Conservation (phyloP, 1,140 invertebrate species). For the Tetramorium simillimum region DNA sequence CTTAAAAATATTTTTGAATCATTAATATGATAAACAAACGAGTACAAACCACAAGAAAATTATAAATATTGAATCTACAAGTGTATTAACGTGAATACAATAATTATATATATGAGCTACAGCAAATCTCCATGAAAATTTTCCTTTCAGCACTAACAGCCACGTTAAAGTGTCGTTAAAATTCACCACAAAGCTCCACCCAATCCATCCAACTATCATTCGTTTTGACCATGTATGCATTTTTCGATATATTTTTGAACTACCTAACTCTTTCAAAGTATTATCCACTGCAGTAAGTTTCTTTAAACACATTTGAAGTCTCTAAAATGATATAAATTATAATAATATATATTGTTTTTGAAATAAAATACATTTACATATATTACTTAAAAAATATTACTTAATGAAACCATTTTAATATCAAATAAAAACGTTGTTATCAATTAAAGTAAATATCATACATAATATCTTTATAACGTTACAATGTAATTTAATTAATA, state of each 20-base stretch:
- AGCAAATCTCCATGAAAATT: neutral
- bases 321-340: constrained; percentile 1
- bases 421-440: neutral
- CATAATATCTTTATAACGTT: neutral
- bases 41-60: constrained; percentile 1
- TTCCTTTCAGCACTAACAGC: neutral
- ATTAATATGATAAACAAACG: neutral
- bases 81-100: neutral
- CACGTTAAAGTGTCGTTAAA: neutral
- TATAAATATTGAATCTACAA: neutral
- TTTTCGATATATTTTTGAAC: neutral
- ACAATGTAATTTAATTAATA: neutral
- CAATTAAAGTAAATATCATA: too few species aligned
- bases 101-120: neutral
- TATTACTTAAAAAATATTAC: neutral
- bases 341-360: neutral
- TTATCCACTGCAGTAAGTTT: constrained; percentile 13
- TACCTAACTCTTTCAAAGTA: constrained; percentile 16
- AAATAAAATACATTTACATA: neutral
- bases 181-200: neutral
- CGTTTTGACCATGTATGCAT: neutral
- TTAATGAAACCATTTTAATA: neutral
- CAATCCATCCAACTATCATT: neutral
- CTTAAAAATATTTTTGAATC: neutral
- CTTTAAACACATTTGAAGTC: constrained; percentile 22